phyloP scores from a whole-genome alignment of 2,113 vertebrate species.

The Myanophis thanlyinensis region DNA sequence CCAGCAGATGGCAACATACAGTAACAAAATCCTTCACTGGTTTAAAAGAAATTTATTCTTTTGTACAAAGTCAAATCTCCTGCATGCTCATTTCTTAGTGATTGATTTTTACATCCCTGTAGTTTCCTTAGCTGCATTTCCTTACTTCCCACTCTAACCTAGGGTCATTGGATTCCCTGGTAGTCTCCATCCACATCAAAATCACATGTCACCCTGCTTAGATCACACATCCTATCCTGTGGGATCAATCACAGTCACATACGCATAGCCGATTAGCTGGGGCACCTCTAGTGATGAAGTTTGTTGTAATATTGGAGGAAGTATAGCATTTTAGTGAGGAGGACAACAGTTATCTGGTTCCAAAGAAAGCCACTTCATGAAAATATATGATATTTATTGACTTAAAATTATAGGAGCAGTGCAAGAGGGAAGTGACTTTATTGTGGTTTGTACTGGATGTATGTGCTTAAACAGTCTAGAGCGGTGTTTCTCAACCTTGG shows the following conservation, averaged over 20 bases:
- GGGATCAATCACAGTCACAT: not conserved
- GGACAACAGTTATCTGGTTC: not conserved
- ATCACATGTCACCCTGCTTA: not conserved
- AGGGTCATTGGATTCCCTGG: not conserved
- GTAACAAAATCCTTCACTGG: not conserved
- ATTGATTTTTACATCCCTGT: not conserved
- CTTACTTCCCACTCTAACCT: not conserved
- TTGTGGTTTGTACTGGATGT: not conserved
- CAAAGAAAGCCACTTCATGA: not conserved
- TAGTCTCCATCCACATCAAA: not conserved
- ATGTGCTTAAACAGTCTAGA: not conserved
- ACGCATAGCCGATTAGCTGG: not conserved
- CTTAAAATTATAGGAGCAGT: not conserved
- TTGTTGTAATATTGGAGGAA: not conserved
- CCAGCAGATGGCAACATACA: not conserved
- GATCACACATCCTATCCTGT: not conserved
- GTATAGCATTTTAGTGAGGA: not conserved
- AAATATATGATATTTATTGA: not conserved
- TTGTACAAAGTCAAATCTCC: not conserved
- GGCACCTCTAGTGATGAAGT: not conserved
- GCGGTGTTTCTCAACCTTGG: too few relatives aligned
- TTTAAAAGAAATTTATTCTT: not conserved
- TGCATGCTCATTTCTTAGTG: not conserved
- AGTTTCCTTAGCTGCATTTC: not conserved
- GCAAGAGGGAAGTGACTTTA: not conserved